phyloP scores from a whole-genome alignment of 2,888 invertebrate species.

The Eucriotettix oculatus region DNA sequence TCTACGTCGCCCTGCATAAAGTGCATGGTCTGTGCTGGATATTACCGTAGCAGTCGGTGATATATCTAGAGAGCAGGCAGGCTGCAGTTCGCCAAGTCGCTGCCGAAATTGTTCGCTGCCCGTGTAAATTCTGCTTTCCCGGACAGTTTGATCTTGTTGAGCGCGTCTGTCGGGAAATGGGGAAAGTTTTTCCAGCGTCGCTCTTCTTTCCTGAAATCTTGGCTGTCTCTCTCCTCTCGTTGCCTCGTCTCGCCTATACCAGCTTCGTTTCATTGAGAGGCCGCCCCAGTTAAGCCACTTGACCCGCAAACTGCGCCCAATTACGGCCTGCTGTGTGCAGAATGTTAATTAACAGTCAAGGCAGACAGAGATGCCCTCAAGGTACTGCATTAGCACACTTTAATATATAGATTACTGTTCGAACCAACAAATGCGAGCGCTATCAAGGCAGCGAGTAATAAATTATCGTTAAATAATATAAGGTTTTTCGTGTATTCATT shows the following conservation, averaged over 20 bases:
- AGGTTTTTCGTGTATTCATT: no score
- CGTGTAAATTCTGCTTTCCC: conserved; percentile 14
- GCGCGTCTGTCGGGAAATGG: conserved; percentile 8
- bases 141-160: conserved; percentile 14
- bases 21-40: no score
- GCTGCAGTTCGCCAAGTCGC: no score
- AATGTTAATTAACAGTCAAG: neutral
- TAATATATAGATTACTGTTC: no score
- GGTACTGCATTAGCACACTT: no score
- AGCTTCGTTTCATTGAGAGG: neutral
- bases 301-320: neutral
- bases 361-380: neutral
- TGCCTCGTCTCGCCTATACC: neutral
- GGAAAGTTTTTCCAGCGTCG: conserved; percentile 5
- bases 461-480: no score
- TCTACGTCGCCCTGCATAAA: no score
- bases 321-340: neutral
- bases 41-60: no score
- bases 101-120: neutral
- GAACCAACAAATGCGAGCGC: no score
- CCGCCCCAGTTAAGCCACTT: neutral
- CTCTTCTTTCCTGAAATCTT: neutral
- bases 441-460: no score
- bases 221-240: neutral
- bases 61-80: no score